Base-by-base conservation (phyloP, 2,888 invertebrate genomes). In the Andrena hattorfiana region DNA sequence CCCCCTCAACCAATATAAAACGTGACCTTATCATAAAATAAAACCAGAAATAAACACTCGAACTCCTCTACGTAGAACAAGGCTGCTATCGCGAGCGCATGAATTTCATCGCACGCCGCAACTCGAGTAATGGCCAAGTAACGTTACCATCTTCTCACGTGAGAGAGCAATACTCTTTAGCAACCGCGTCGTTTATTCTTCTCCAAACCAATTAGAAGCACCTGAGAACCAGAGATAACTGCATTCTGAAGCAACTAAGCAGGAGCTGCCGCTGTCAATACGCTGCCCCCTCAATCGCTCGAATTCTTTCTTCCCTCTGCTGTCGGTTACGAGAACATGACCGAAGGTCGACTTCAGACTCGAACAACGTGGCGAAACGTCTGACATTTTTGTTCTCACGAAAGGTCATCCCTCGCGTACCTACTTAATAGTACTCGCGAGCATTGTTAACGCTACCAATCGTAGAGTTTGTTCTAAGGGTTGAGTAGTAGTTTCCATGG, bases 121-220 rank as follows among this genome's bases (percentile, higher is more conserved):
- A 68, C 66, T 83, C 42, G 69, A 80, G 35, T 51, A 16, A 16
- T 42, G n/a, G 28, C 48, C 54, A 59, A 66, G 26, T 48, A 76
- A 30, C 64, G 48, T 73, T 73, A 64, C 73, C 82, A 66, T 79
- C 59, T 56, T 20, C 59, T 79, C 77, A 71, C 77, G 88, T 73
- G 76, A 42, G 42, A 42, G 42, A 85, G 76, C 64, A n/a, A 30
- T 68, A 64, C 79, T 64, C 70, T 62, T 83, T 87, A 81, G 70
- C 6, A 73, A 28, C 60, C 64, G 60, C 71, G 54, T 71, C 68
- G 62, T 83, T 42, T 82, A 79, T 82, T 82, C 82, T 73, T 74
- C 56, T 63, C 35, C 30, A n/a, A 73, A 77, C 70, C 77, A 86
- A 87, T 86, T 86, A 86, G 77, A 80, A 64, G 70, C 75, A 76